Percentiles rank a stretch among this genome's conserved stretches.
Evolutionary conservation across 2,888 invertebrate genomes (phyloP).

Genomic region (Cenopis cana): DNA sequence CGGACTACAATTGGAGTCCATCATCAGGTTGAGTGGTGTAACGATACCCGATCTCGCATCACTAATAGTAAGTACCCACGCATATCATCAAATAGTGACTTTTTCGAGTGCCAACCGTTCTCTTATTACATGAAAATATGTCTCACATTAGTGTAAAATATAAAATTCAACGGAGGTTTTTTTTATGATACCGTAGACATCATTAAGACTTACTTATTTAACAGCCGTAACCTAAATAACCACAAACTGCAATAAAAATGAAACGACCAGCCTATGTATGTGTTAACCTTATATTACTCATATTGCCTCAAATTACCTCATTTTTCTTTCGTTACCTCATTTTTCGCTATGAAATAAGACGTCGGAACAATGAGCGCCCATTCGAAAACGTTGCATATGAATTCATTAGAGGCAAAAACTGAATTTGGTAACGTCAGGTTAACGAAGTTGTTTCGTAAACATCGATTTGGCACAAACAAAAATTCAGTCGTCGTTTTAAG

Average conservation of each 20-base stretch:
- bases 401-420: constrained; percentile 16
- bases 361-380: constrained; percentile 18
- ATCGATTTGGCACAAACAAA: not conserved
- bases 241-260: constrained; percentile 2
- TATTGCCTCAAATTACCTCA: constrained; percentile 23
- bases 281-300: not conserved
- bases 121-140: too few species aligned
- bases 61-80: too few species aligned
- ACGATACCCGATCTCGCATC: too few species aligned
- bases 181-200: not conserved
- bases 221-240: not conserved
- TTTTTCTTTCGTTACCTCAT: constrained; percentile 21
- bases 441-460: constrained; percentile 1
- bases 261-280: constrained; percentile 15
- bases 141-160: too few species aligned
- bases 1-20: too few species aligned
- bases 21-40: too few species aligned
- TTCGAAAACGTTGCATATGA: constrained; percentile 24
- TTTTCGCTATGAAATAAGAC: constrained; percentile 17
- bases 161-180: too few species aligned
- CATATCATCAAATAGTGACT: too few species aligned
- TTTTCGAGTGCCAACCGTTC: too few species aligned
- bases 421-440: constrained; percentile 26
- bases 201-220: not conserved
- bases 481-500: not conserved